A percentile compares a stretch with the other conserved stretches of the same genome.
Conservation (phyloP, 1,140 invertebrate genomes). For the Samia ricini region DNA sequence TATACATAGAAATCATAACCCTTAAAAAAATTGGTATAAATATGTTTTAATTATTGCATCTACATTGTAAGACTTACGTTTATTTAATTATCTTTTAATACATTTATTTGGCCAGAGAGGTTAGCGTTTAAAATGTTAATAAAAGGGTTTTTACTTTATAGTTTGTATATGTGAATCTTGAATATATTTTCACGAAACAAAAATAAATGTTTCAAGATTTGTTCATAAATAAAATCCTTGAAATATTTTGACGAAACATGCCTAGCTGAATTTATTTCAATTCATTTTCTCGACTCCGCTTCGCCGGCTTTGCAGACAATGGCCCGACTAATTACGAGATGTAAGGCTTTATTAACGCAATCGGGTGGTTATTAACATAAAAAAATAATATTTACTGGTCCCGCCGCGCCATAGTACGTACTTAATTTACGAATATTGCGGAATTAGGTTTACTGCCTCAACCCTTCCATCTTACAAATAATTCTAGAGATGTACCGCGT, state of each 20-base stretch:
- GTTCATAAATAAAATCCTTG: background rate
- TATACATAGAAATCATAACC: too few species aligned
- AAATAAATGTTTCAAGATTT: background rate
- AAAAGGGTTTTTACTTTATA: too few species aligned
- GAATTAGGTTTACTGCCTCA: constrained; percentile 62
- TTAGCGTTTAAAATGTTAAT: too few species aligned
- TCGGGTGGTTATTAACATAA: constrained; percentile 74
- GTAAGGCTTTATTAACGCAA: constrained; percentile 76
- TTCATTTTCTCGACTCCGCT: constrained; percentile 46
- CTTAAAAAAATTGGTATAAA: too few species aligned
- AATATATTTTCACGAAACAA: background rate
- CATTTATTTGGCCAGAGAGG: too few species aligned
- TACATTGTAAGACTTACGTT: too few species aligned
- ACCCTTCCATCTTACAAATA: constrained; percentile 71
- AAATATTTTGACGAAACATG: background rate
- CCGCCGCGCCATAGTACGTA: constrained; percentile 38
- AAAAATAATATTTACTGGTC: constrained; percentile 75
- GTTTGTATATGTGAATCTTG: too few species aligned
- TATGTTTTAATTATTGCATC: too few species aligned
- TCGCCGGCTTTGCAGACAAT: constrained; percentile 60
- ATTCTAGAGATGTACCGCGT: constrained; percentile 64
- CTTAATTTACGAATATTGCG: constrained; percentile 75
- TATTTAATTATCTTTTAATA: too few species aligned
- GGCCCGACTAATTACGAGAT: constrained; percentile 70
- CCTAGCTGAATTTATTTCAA: constrained; percentile 47